Percentiles rank a stretch among this genome's conserved stretches.
These are phyloP conservation scores for Fopius arisanus DNA, from an alignment of 1,140 invertebrate genomes.

Conservation along the genomic window DNA sequence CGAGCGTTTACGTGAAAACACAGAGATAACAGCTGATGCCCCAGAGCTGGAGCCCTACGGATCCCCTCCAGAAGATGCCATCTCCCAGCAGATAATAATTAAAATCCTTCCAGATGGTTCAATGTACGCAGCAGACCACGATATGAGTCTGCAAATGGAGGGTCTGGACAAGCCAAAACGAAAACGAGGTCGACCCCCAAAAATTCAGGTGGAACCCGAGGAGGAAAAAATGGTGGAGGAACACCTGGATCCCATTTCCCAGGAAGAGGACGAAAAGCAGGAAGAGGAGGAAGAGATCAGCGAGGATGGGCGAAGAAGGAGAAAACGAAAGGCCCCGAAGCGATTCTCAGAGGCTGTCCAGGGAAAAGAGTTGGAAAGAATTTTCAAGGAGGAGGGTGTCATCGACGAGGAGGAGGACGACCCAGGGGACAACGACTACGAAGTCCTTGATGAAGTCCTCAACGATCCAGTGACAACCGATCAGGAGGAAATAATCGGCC, in stretches of 20 bases:
- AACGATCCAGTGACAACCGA: constrained; percentile 47
- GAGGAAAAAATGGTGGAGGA: constrained; percentile 42
- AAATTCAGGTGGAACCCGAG: constrained; percentile 59
- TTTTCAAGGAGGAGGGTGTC: constrained; percentile 76
- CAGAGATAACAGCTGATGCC: constrained; percentile 34
- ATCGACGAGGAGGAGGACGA: constrained; percentile 69
- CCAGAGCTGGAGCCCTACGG: constrained; percentile 34
- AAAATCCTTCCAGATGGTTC: constrained; percentile 67
- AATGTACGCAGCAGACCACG: constrained; percentile 67
- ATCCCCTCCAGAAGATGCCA: constrained; percentile 51
- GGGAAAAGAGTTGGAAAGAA: constrained; percentile 77
- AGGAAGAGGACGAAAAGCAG: constrained; percentile 60
- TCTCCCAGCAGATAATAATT: constrained; percentile 63
- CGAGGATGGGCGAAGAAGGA: constrained; percentile 68
- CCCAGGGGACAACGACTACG: constrained; percentile 58
- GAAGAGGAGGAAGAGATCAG: constrained; percentile 64
- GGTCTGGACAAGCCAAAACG: constrained; percentile 72
- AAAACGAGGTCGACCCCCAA: constrained; percentile 75
- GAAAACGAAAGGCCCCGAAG: constrained; percentile 71
- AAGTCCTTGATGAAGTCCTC: constrained; percentile 47
- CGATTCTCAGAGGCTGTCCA: constrained; percentile 74
- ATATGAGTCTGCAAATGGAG: constrained; percentile 68
- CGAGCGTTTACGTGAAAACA: constrained; percentile 42
- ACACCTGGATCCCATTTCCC: constrained; percentile 40
- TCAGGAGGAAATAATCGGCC: constrained; percentile 71